Evolutionary conservation across 2,888 invertebrate species (phyloP).

Genomic region (Podotricha telesiphe): DNA sequence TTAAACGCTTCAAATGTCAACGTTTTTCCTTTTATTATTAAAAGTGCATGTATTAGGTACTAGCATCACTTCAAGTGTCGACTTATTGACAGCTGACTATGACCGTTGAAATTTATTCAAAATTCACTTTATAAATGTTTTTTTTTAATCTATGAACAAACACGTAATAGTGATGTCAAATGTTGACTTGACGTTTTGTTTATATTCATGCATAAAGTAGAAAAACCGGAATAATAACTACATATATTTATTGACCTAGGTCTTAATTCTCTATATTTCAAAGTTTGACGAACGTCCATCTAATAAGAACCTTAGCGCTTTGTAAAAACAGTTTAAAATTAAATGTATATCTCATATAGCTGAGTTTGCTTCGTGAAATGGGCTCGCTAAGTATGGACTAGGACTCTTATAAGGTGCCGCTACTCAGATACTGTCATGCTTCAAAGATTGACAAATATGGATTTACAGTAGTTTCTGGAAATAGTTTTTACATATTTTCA

Average conservation of each 20-base stretch:
- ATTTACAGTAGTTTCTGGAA: conserved; percentile 14
- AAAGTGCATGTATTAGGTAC: neutral
- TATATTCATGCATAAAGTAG: conserved; percentile 31
- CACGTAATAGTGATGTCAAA: neutral
- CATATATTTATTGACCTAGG: conserved; percentile 44
- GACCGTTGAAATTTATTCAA: neutral
- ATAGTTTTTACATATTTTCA: neutral
- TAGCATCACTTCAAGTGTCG: neutral
- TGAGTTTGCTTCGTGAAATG: conserved; percentile 44
- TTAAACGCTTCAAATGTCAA: too few species aligned
- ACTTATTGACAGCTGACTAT: neutral
- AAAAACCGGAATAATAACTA: conserved; percentile 39
- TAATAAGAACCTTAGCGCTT: conserved; percentile 10
- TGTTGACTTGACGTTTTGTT: conserved; percentile 29
- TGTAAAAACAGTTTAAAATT: conserved; percentile 18
- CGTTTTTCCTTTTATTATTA: too few species aligned
- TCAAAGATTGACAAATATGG: conserved; percentile 36
- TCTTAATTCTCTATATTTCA: conserved; percentile 37
- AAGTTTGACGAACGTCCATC: neutral
- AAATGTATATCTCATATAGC: conserved; percentile 27
- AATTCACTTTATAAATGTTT: neutral
- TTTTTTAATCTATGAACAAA: neutral
- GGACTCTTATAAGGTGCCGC: conserved; percentile 47
- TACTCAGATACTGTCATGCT: conserved; percentile 44
- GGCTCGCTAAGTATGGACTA: conserved; percentile 42